Percentiles rank a stretch among this genome's conserved stretches.
Conservation (phyloP, 2,888 invertebrate species). For the Amphimallon solstitiale region DNA sequence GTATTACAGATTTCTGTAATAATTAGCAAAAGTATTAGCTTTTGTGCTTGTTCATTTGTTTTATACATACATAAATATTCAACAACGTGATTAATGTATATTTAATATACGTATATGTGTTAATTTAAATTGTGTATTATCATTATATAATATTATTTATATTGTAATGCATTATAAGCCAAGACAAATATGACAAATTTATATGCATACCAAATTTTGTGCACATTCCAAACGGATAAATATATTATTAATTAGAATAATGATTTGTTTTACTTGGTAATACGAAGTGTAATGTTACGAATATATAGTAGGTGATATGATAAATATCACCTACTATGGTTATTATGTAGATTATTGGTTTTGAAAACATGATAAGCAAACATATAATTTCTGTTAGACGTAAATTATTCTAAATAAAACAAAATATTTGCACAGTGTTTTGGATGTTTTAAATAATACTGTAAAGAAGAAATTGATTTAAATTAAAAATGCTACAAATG, state of each 20-base stretch:
- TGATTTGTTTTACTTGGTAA: not conserved
- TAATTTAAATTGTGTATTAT: conserved; percentile 9
- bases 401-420: too few relatives aligned
- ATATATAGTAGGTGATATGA: too few relatives aligned
- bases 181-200: conserved; percentile 17
- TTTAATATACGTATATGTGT: conserved; percentile 11
- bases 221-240: conserved; percentile 25
- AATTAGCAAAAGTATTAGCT: conserved; percentile 4
- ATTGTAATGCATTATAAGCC: conserved; percentile 16
- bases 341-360: too few relatives aligned
- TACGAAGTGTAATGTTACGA: too few relatives aligned
- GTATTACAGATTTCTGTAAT: not conserved
- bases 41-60: conserved; percentile 24
- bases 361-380: too few relatives aligned
- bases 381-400: too few relatives aligned
- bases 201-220: conserved; percentile 16
- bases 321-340: too few relatives aligned
- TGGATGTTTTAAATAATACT: too few relatives aligned
- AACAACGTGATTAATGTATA: not conserved
- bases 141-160: conserved; percentile 10
- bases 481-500: too few relatives aligned
- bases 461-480: too few relatives aligned
- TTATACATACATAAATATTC: conserved; percentile 8
- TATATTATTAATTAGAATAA: conserved; percentile 23
- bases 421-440: too few relatives aligned